phyloP scores from a whole-genome alignment of 2,888 invertebrate genomes.

The Noctua janthina region DNA sequence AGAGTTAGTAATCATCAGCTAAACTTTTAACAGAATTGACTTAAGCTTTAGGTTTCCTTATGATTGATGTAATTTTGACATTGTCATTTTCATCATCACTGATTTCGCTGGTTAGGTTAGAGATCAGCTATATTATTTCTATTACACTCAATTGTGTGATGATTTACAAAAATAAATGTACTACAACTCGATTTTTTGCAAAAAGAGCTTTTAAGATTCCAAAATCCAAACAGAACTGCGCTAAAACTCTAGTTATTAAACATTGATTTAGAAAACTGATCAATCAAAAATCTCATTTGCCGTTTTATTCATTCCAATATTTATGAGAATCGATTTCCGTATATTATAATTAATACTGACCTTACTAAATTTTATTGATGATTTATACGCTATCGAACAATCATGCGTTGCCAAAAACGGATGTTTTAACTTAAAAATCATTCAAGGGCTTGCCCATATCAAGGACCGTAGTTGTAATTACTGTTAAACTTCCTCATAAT shows the following conservation, averaged over 20 bases:
- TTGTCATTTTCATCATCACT: background rate
- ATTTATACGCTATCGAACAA: constrained; percentile 50
- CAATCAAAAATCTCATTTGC: constrained; percentile 68
- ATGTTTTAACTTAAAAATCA: constrained; percentile 48
- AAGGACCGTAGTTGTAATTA: constrained; percentile 40
- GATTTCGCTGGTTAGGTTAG: background rate
- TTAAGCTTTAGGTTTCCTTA: too few relatives aligned
- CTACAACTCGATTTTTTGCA: too few relatives aligned
- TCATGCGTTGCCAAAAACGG: constrained; percentile 55
- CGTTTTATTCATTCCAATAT: constrained; percentile 63
- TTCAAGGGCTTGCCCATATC: constrained; percentile 55
- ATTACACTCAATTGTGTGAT: background rate
- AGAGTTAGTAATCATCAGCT: background rate
- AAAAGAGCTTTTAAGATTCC: background rate
- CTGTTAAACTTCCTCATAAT: constrained; percentile 34
- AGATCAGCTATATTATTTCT: background rate
- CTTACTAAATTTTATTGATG: constrained; percentile 57
- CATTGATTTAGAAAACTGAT: constrained; percentile 67
- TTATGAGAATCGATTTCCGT: constrained; percentile 64
- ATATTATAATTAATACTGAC: constrained; percentile 65
- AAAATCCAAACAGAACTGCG: constrained; percentile 15
- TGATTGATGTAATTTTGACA: background rate
- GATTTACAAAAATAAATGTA: background rate
- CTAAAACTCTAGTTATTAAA: constrained; percentile 34
- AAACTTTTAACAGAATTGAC: background rate